Evolutionary conservation across 2,797 vertebrate species (phyloP).

Genomic region (Natrix natrix): DNA sequence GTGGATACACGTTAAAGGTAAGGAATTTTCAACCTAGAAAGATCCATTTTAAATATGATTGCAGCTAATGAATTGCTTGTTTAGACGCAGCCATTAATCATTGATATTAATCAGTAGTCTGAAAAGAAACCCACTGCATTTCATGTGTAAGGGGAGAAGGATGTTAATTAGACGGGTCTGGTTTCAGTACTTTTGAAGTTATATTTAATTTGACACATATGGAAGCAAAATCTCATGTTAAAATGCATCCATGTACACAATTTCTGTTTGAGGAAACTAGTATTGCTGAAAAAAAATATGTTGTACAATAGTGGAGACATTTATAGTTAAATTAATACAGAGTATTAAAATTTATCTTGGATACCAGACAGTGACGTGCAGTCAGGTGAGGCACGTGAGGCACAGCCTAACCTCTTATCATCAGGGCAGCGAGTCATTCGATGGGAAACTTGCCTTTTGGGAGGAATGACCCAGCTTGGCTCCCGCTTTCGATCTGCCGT

Average conservation of each 20-base stretch:
- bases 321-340: conserved; percentile 35
- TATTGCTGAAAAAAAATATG: conserved; percentile 23
- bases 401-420: no score
- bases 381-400: no score
- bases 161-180: conserved; percentile 6
- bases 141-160: background rate
- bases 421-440: no score
- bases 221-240: background rate
- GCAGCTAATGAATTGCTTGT: conserved; percentile 49
- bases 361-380: no score
- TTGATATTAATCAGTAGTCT: background rate
- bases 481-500: no score
- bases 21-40: conserved; percentile 42
- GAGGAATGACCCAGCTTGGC: no score
- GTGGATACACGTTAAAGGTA: conserved; percentile 3
- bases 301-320: background rate
- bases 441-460: no score
- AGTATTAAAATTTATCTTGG: background rate
- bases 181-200: conserved; percentile 10
- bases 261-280: background rate
- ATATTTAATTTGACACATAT: conserved; percentile 6
- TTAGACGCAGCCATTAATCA: conserved; percentile 7
- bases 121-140: background rate
- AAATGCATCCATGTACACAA: background rate
- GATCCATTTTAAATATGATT: conserved; percentile 51